Percentiles rank a stretch among this genome's conserved stretches.
Conservation (phyloP, 2,113 vertebrate species). For the Ondatra zibethicus region DNA sequence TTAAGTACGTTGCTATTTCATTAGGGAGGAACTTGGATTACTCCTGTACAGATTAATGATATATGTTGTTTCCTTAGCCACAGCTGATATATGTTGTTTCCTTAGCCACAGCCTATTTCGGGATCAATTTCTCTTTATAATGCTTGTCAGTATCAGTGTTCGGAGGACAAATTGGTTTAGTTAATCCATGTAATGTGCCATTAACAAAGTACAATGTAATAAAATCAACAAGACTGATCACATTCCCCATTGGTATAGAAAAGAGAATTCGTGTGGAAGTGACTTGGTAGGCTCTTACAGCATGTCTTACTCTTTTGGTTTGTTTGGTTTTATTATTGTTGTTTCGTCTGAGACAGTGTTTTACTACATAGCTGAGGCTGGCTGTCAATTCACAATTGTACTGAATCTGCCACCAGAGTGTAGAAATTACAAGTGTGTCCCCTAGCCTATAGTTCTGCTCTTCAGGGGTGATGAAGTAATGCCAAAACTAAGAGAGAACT, state of each 20-base stretch:
- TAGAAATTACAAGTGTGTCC: not conserved
- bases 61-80: not conserved
- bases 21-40: constrained; percentile 3
- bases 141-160: constrained; percentile 9
- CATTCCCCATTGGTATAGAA: not conserved
- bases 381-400: not conserved
- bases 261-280: not conserved
- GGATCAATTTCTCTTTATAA: constrained; percentile 39
- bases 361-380: not conserved
- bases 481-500: not conserved
- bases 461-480: not conserved
- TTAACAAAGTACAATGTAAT: constrained; percentile 17
- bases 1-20: not conserved
- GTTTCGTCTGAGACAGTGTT: not conserved
- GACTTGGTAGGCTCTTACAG: not conserved
- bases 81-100: not conserved
- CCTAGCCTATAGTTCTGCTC: not conserved
- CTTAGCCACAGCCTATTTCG: not conserved
- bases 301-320: not conserved
- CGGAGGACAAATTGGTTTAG: not conserved
- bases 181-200: not conserved
- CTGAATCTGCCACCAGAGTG: not conserved
- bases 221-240: constrained; percentile 23
- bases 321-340: not conserved
- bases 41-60: not conserved